Conservation (phyloP, 2,113 vertebrate species). For the Lucifuga dentata region DNA sequence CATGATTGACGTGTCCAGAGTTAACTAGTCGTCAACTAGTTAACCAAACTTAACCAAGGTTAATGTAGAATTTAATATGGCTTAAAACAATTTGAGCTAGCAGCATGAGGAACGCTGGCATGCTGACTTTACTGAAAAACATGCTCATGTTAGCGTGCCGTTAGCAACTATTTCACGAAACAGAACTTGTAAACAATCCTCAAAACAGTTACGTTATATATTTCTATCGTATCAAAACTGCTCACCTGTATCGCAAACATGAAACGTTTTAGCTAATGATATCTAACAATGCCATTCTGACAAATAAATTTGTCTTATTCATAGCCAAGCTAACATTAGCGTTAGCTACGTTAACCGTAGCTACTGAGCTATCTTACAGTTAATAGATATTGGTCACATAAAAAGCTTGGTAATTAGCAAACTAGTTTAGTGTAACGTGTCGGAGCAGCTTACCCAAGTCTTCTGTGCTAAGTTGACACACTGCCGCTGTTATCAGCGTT, state of each 20-base stretch:
- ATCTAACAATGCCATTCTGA: neutral
- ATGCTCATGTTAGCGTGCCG: slow-evolving; percentile 24
- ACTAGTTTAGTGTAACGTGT: fast-evolving
- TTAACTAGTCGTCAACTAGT: no score
- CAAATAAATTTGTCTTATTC: slow-evolving; percentile 21
- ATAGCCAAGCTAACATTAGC: slow-evolving; percentile 42
- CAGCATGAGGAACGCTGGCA: slow-evolving; percentile 22
- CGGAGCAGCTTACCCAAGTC: slow-evolving; percentile 39
- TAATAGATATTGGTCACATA: no score
- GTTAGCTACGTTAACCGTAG: no score
- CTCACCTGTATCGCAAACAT: no score
- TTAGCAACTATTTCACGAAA: slow-evolving; percentile 25
- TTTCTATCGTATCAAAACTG: neutral
- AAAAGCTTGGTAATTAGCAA: neutral
- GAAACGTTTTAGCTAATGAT: no score
- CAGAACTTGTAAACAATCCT: slow-evolving; percentile 1
- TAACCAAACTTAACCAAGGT: no score
- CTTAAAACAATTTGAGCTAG: slow-evolving; percentile 29
- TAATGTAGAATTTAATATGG: no score
- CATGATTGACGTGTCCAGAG: no score
- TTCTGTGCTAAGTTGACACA: slow-evolving; percentile 5
- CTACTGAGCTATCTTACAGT: no score
- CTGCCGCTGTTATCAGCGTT: slow-evolving; percentile 15
- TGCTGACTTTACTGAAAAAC: slow-evolving; percentile 41
- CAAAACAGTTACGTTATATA: no score